These are phyloP conservation scores for Hyphantria cunea DNA, from an alignment of 1,140 invertebrate genomes.

Conservation along the genomic window DNA sequence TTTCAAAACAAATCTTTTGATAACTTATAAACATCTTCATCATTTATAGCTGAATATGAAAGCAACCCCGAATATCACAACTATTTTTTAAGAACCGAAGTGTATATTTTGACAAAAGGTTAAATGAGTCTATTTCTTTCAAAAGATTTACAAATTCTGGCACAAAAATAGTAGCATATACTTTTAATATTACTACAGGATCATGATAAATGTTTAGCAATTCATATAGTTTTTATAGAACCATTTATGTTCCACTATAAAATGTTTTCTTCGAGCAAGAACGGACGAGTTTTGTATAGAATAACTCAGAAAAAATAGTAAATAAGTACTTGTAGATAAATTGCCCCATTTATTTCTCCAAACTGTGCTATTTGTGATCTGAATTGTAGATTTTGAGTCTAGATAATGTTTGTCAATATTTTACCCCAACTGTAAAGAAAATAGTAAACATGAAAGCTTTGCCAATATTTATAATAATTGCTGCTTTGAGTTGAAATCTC, in stretches of 20 bases:
- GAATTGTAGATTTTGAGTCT: conserved; percentile 27
- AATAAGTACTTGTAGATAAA: conserved; percentile 4
- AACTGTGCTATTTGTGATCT: conserved; percentile 24
- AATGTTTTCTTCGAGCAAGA: conserved; percentile 21
- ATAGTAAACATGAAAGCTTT: conserved; percentile 9
- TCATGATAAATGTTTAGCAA: conserved; percentile 24
- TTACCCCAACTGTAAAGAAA: conserved; percentile 4
- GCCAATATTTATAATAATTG: conserved; percentile 25
- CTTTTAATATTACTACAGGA: not conserved
- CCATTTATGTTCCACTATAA: conserved; percentile 14
- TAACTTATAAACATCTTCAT: not conserved
- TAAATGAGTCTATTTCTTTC: conserved; percentile 12
- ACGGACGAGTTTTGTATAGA: conserved; percentile 22
- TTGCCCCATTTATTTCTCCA: conserved; percentile 23
- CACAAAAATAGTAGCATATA: no score
- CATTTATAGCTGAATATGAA: not conserved
- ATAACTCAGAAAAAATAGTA: conserved; percentile 20
- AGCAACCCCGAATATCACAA: not conserved
- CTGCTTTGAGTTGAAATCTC: conserved; percentile 9
- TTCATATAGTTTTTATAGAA: conserved; percentile 21
- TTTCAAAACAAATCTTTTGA: not conserved
- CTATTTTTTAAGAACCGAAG: not conserved
- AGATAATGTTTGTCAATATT: conserved; percentile 27
- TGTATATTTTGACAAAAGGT: conserved; percentile 8
- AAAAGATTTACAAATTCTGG: not conserved